phyloP scores from a whole-genome alignment of 1,140 invertebrate genomes.

The Drosophila murphyi region DNA sequence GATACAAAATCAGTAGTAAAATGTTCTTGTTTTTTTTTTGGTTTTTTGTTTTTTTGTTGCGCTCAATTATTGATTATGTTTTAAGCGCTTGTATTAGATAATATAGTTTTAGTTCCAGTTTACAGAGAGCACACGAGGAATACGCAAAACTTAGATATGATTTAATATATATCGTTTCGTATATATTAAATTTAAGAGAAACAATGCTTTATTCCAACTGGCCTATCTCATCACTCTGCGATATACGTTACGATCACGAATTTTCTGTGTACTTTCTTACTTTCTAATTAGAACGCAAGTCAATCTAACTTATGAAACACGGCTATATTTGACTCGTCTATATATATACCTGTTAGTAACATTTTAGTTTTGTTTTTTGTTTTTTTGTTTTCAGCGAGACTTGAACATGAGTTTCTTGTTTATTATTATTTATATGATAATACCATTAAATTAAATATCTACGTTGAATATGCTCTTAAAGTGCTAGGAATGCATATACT shows the following conservation, averaged over 20 bases:
- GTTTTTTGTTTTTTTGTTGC: slow-evolving; percentile 1
- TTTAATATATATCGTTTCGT: background rate
- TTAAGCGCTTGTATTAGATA: slow-evolving; percentile 8
- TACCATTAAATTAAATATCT: background rate
- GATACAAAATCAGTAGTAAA: slow-evolving; percentile 71
- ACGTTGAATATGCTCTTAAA: slow-evolving; percentile 9
- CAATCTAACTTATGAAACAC: background rate
- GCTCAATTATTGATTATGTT: slow-evolving; percentile 14
- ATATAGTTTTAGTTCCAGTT: slow-evolving; percentile 37
- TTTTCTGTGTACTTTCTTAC: background rate
- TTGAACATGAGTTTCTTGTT: background rate
- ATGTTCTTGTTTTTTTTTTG: background rate
- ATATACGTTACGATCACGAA: slow-evolving; percentile 33
- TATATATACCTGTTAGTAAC: slow-evolving; percentile 32
- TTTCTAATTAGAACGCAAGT: background rate
- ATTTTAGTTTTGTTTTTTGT: slow-evolving; percentile 11
- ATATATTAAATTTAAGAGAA: slow-evolving; percentile 23
- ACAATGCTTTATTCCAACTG: slow-evolving; percentile 46
- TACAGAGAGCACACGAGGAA: slow-evolving; percentile 37
- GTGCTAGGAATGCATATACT: slow-evolving; percentile 12
- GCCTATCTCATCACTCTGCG: slow-evolving; percentile 23
- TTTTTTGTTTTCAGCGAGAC: slow-evolving; percentile 9
- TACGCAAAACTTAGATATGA: slow-evolving; percentile 32
- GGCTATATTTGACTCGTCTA: slow-evolving; percentile 9
- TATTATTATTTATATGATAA: background rate